Percentiles rank a stretch among this genome's conserved stretches.
phyloP scores from a whole-genome alignment of 2,113 vertebrate genomes.

The Alexandromys fortis region DNA sequence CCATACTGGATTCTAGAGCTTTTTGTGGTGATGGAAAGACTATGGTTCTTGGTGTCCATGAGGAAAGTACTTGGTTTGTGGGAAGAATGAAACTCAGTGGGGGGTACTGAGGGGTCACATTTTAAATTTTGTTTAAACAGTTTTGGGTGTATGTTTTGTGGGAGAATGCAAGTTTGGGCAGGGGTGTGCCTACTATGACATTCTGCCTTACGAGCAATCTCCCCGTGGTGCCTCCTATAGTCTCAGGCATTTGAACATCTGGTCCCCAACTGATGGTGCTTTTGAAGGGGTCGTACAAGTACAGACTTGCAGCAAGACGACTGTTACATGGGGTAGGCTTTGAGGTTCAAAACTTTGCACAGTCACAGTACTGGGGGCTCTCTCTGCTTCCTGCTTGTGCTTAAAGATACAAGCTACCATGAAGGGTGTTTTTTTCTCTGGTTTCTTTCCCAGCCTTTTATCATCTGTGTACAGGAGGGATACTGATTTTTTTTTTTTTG shows the following conservation, averaged over 20 bases:
- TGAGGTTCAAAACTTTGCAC: background rate
- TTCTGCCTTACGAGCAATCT: background rate
- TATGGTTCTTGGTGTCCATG: accelerated
- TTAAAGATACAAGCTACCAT: background rate
- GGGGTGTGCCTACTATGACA: background rate
- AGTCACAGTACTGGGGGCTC: accelerated
- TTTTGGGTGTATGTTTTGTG: background rate
- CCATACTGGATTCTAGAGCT: accelerated
- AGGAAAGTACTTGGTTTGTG: accelerated
- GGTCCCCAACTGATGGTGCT: background rate
- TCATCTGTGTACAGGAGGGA: too few relatives aligned
- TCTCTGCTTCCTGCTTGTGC: background rate
- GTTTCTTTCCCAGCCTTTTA: too few relatives aligned
- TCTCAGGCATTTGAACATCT: background rate
- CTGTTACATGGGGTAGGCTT: background rate
- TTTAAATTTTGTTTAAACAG: background rate
- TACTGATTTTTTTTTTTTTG: too few relatives aligned
- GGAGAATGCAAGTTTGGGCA: background rate
- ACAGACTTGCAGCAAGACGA: background rate
- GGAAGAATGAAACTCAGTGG: background rate
- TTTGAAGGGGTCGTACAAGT: background rate
- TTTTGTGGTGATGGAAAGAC: background rate
- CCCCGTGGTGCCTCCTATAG: background rate
- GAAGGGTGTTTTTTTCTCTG: too few relatives aligned
- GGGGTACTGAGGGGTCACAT: background rate